phyloP scores from a whole-genome alignment of 2,113 vertebrate species.

The Paradisaea rubra region DNA sequence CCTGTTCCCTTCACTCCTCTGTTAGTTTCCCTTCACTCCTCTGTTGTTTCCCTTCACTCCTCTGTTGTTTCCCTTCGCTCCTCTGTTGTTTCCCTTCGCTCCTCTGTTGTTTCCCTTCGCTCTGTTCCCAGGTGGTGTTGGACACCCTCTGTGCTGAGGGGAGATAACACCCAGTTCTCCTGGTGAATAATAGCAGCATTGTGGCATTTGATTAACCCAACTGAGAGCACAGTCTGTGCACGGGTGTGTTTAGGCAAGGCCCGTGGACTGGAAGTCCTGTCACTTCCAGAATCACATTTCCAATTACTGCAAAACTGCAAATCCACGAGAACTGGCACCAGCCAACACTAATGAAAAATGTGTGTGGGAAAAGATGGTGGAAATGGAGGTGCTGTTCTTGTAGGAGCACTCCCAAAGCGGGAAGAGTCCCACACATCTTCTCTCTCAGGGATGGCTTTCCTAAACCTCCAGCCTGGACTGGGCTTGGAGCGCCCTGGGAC shows the following conservation, averaged over 20 bases:
- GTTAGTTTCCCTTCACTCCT: too few species aligned
- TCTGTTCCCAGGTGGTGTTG: background rate
- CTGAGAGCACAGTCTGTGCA: background rate
- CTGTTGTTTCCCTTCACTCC: too few species aligned
- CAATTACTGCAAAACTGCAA: background rate
- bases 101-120: background rate
- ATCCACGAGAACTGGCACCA: background rate
- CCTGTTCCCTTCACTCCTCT: too few species aligned
- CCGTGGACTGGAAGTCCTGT: background rate
- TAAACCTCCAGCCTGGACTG: background rate
- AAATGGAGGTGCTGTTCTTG: background rate
- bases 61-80: too few species aligned
- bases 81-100: too few species aligned
- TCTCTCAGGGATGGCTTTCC: too few species aligned
- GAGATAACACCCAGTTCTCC: background rate
- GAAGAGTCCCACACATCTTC: rapidly evolving
- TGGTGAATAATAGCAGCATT: background rate
- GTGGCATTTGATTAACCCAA: background rate
- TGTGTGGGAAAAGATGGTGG: rapidly evolving
- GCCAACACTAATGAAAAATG: background rate
- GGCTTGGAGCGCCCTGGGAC: background rate
- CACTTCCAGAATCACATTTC: background rate
- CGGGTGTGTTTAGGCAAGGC: background rate
- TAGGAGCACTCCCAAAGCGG: rapidly evolving
- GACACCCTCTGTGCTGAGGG: background rate